Percentiles rank a stretch among this genome's conserved stretches.
These are phyloP conservation scores for Epinotia nisella DNA, from an alignment of 2,888 invertebrate genomes.

Conservation along the genomic window DNA sequence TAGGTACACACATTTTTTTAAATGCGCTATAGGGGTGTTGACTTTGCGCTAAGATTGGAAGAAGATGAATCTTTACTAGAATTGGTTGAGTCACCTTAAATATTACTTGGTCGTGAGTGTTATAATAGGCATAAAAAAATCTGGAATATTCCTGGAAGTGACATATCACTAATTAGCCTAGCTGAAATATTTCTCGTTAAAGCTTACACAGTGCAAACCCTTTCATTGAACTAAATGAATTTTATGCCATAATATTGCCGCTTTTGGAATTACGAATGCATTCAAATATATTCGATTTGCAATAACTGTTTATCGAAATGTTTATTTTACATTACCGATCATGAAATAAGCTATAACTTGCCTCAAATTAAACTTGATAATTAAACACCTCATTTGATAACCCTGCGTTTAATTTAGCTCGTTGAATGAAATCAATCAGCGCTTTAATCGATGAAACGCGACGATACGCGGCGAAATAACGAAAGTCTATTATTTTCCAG, in stretches of 20 bases:
- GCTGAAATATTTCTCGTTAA: not conserved
- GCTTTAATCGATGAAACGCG: not conserved
- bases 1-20: too few species aligned
- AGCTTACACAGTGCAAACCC: not conserved
- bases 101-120: too few species aligned
- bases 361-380: not conserved
- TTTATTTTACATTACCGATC: constrained; percentile 3
- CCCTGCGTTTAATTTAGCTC: constrained; percentile 3
- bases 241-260: too few species aligned
- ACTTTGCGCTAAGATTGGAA: too few species aligned
- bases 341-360: not conserved
- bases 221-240: not conserved
- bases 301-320: not conserved
- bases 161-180: too few species aligned
- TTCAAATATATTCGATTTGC: not conserved
- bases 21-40: too few species aligned
- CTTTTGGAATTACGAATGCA: not conserved
- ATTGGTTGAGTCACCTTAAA: too few species aligned
- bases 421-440: constrained; percentile 21
- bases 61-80: too few species aligned
- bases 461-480: constrained; percentile 1
- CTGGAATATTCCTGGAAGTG: too few species aligned
- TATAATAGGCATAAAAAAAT: too few species aligned
- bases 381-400: not conserved
- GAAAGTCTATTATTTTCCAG: constrained; percentile 24